phyloP scores from a whole-genome alignment of 2,113 vertebrate genomes.

The Oplegnathus fasciatus region DNA sequence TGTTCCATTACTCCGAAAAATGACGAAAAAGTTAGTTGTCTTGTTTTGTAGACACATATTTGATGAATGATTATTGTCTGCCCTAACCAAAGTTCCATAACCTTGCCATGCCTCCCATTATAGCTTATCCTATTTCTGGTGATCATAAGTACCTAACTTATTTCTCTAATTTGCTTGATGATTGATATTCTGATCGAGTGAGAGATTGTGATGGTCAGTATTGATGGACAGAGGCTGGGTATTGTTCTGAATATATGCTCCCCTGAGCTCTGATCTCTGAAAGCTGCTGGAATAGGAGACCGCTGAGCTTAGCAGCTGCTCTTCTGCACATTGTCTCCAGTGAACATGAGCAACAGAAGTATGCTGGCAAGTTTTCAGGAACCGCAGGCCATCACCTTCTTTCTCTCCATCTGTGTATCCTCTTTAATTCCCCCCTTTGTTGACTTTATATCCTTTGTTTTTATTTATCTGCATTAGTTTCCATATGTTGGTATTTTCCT shows the following conservation, averaged over 20 bases:
- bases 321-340: constrained; percentile 60
- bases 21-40: neutral
- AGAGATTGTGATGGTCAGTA: neutral
- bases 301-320: constrained; percentile 64
- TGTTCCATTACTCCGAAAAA: neutral
- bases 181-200: neutral
- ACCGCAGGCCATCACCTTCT: constrained; percentile 42
- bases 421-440: constrained; percentile 4
- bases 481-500: neutral
- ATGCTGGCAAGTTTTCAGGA: constrained; percentile 60
- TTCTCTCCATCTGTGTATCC: neutral
- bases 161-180: neutral
- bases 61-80: neutral
- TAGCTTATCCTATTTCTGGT: neutral
- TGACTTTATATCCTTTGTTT: constrained; percentile 10
- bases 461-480: neutral
- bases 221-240: constrained; percentile 13
- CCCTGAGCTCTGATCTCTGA: constrained; percentile 25
- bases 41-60: neutral
- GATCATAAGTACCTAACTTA: neutral
- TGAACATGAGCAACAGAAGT: constrained; percentile 54
- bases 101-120: neutral
- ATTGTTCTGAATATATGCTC: constrained; percentile 18
- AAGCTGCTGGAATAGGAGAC: constrained; percentile 25
- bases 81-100: neutral